A percentile compares a stretch with the other conserved stretches of the same genome.
These are phyloP conservation scores for Ethmia dodecea DNA, from an alignment of 2,888 invertebrate species.

Conservation along the genomic window DNA sequence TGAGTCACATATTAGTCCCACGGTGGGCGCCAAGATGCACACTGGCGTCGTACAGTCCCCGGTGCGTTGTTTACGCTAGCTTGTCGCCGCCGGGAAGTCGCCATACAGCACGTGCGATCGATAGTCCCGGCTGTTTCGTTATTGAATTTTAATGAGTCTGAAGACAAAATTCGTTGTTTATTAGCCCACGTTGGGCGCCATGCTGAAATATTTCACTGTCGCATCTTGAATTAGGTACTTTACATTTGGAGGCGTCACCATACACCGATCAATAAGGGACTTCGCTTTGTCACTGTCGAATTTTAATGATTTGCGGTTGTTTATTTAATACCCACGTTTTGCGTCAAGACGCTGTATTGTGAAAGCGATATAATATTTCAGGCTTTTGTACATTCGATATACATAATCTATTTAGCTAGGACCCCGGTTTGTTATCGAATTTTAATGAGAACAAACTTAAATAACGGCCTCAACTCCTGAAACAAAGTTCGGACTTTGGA, in stretches of 20 bases:
- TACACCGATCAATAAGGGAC: too few species aligned
- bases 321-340: too few species aligned
- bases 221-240: too few species aligned
- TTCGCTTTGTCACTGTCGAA: too few species aligned
- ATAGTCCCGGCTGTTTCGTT: background rate
- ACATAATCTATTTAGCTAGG: conserved; percentile 36
- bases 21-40: conserved; percentile 23
- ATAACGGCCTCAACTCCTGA: conserved; percentile 34
- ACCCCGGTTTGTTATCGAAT: conserved; percentile 45
- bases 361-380: too few species aligned
- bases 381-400: conserved; percentile 6
- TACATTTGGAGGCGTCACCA: too few species aligned
- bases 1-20: too few species aligned
- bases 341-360: too few species aligned
- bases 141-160: conserved; percentile 4
- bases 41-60: conserved; percentile 11
- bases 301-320: too few species aligned
- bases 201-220: background rate
- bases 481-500: conserved; percentile 32
- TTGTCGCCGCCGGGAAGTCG: conserved; percentile 15
- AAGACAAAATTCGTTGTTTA: conserved; percentile 8
- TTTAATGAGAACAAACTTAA: conserved; percentile 53
- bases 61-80: conserved; percentile 18
- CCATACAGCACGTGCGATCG: conserved; percentile 1
- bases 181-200: conserved; percentile 30